Conservation (phyloP, 2,888 invertebrate genomes). For the Lasioglossum figueresi region DNA sequence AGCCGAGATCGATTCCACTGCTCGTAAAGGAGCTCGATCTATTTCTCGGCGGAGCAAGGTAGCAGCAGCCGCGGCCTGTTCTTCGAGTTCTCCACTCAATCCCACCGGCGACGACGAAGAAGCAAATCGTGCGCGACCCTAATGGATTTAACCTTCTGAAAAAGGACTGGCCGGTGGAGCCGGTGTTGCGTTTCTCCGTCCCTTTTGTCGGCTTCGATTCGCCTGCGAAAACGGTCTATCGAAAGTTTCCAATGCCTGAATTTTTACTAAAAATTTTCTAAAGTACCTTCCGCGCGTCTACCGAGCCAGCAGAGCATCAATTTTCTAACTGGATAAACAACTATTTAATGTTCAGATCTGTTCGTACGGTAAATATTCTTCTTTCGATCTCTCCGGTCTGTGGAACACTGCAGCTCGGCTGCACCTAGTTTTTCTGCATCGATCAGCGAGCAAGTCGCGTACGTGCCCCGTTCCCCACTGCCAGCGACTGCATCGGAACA, state of each 20-base stretch:
- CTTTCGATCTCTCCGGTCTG: background rate
- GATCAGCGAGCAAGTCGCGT: background rate
- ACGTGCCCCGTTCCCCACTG: background rate
- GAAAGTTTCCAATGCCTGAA: background rate
- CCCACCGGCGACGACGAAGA: slow-evolving; percentile 24
- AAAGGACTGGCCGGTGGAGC: background rate
- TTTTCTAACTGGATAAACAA: too few relatives aligned
- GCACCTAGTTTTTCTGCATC: background rate
- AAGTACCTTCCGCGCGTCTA: too few relatives aligned
- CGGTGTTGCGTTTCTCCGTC: background rate
- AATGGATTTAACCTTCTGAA: slow-evolving; percentile 32
- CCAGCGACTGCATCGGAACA: slow-evolving; percentile 1
- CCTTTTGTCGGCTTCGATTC: slow-evolving; percentile 4
- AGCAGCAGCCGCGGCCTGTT: background rate
- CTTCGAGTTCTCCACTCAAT: background rate
- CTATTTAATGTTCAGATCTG: too few relatives aligned
- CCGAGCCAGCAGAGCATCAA: too few relatives aligned
- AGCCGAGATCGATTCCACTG: slow-evolving; percentile 48
- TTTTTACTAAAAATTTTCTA: background rate
- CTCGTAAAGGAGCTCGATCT: slow-evolving; percentile 61
- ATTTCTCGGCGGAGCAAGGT: slow-evolving; percentile 34
- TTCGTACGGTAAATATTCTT: background rate
- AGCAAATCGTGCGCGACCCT: slow-evolving; percentile 5
- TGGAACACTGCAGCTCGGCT: background rate
- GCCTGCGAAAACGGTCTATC: background rate